Base-by-base conservation (phyloP, 2,113 vertebrate genomes). In the Caranx melampygus region DNA sequence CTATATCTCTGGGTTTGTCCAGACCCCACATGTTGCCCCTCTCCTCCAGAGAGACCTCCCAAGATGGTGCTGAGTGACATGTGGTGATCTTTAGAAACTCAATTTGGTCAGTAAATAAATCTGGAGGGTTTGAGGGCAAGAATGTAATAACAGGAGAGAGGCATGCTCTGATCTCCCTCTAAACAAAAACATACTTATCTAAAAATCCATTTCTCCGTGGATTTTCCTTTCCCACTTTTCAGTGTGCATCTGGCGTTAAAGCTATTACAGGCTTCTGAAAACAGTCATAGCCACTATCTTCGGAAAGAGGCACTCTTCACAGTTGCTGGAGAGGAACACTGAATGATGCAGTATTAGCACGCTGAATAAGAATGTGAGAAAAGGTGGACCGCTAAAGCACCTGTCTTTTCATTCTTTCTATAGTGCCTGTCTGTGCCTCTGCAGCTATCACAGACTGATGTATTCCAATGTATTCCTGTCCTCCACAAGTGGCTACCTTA, bases 101-200 rank as follows among this genome's bases (percentile, higher is more conserved):
- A 81, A 21, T 74, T 75, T 87, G 42, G 61, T 80, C 60, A 20
- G 76, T 61, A 88, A 89, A 89, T 88, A 85, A 87, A 89, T 72
- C 58, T 20, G 16, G 12, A 57, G 60, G 57, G 63, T 80, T 64
- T 3, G 4, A 21, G 34, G 49, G 47, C 31, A 42, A 62, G 61
- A 63, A 61, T 64, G 68, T 81, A 66, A 73, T 47, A 82, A 68
- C 37, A 71, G 45, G 47, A 62, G 47, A 64, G 40, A 57, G 52
- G 33, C 18, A 2, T 2, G 16, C 47, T 68, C 14, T 61, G 44
- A 86, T 83, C 49, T 63, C 57, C 44, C 58, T 45, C 74, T 68
- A 65, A 82, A 87, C 78, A 78, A 83, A 82, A 88, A 65, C 45
- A 78, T 14, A 54, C 70, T 64, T 51, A 72, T 66, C 84, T 64